Conservation (phyloP, 2,113 vertebrate genomes). For the Lagenorhynchus albirostris region DNA sequence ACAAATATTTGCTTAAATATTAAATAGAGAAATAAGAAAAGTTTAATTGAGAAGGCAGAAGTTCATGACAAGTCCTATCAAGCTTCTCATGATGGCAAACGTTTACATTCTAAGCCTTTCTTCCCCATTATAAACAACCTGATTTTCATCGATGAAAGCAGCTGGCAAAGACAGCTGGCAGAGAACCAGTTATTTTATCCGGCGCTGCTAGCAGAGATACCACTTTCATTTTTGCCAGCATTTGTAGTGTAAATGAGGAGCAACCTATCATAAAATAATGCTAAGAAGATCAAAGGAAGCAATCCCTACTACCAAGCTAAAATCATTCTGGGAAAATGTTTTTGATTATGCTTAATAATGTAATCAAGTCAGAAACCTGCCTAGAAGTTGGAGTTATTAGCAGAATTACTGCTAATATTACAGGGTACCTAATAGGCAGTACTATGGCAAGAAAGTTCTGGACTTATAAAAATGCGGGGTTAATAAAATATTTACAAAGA, state of each 20-base stretch:
- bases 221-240: conserved; percentile 83
- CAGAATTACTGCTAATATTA: conserved; percentile 74
- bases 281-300: conserved; percentile 85
- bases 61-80: not conserved
- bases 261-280: conserved; percentile 83
- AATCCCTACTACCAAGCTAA: conserved; percentile 83
- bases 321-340: conserved; percentile 85
- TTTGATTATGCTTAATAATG: conserved; percentile 89
- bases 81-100: not conserved
- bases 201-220: conserved; percentile 75
- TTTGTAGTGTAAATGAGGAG: conserved; percentile 88
- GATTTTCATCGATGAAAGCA: conserved; percentile 72
- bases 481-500: conserved; percentile 80
- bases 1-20: not conserved
- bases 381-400: conserved; percentile 80
- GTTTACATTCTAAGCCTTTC: conserved; percentile 42
- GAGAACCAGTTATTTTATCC: conserved; percentile 79
- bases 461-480: conserved; percentile 66
- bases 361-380: conserved; percentile 85
- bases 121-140: conserved; percentile 52
- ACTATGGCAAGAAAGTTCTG: conserved; percentile 69
- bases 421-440: conserved; percentile 65
- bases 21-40: not conserved
- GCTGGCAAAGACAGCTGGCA: conserved; percentile 62
- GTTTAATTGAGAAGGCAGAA: not conserved